phyloP scores from a whole-genome alignment of 2,888 invertebrate genomes.

The Cistogaster globosa region DNA sequence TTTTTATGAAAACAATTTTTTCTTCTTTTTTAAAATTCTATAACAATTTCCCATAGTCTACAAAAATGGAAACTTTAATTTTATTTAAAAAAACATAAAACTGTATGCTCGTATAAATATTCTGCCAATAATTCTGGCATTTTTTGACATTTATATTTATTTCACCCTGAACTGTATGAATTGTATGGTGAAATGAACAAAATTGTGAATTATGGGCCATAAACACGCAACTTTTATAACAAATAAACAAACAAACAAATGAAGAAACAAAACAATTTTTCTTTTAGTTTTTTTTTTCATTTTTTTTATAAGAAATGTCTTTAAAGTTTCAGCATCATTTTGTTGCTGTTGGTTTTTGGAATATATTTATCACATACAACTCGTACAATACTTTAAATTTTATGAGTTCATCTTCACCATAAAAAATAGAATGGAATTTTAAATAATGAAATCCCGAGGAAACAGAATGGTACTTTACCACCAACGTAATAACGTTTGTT shows the following conservation, averaged over 20 bases:
- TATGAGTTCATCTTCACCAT: conserved; percentile 65
- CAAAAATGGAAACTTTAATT: not conserved
- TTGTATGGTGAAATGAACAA: conserved; percentile 66
- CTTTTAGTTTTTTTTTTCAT: conserved; percentile 5
- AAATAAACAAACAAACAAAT: conserved; percentile 57
- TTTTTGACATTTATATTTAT: conserved; percentile 80
- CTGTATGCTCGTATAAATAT: conserved; percentile 16
- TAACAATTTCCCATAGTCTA: no score
- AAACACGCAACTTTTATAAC: conserved; percentile 71
- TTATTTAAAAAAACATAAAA: conserved; percentile 3
- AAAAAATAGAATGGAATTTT: conserved; percentile 52
- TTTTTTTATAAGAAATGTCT: conserved; percentile 35
- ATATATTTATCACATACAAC: conserved; percentile 62
- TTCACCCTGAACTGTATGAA: conserved; percentile 77
- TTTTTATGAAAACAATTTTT: no score
- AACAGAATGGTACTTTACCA: conserved; percentile 40
- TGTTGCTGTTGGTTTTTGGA: conserved; percentile 39
- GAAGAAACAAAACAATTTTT: conserved; percentile 62
- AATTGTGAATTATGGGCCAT: conserved; percentile 73
- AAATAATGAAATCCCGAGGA: conserved; percentile 50
- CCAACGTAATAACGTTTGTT: conserved; percentile 47
- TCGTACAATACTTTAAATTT: conserved; percentile 52
- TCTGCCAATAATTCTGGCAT: conserved; percentile 64
- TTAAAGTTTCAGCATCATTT: conserved; percentile 24
- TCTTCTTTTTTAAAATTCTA: no score